A percentile compares a stretch with the other conserved stretches of the same genome.
Conservation (phyloP, 2,888 invertebrate species). For the Erynnis tages region DNA sequence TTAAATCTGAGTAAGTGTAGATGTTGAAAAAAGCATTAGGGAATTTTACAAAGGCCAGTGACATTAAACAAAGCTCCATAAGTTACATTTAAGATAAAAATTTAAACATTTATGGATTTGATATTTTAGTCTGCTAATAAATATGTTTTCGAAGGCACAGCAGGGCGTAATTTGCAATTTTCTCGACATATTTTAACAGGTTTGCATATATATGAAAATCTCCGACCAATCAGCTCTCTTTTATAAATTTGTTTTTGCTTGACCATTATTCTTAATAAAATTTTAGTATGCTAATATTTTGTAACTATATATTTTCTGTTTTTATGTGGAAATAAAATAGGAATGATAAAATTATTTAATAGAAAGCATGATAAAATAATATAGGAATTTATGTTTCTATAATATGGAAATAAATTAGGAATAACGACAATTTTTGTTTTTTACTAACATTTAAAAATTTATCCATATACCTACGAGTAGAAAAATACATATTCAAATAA, state of each 20-base stretch:
- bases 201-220: constrained; percentile 49
- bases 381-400: too few species aligned
- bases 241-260: constrained; percentile 3
- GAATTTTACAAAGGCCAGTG: background rate
- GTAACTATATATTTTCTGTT: too few species aligned
- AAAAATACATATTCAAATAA: too few species aligned
- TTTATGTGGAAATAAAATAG: too few species aligned
- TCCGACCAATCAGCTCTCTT: background rate
- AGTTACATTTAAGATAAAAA: constrained; percentile 1
- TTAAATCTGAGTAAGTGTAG: too few species aligned
- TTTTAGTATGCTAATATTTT: background rate
- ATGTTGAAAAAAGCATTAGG: background rate
- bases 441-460: too few species aligned
- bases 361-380: too few species aligned
- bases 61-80: constrained; percentile 5
- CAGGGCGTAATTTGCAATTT: constrained; percentile 49
- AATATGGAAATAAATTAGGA: too few species aligned
- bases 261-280: constrained; percentile 2
- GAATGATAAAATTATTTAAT: too few species aligned
- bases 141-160: constrained; percentile 47
- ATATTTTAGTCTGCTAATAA: constrained; percentile 36
- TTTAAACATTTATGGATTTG: constrained; percentile 10
- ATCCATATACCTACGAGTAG: too few species aligned
- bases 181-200: constrained; percentile 42
- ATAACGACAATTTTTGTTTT: too few species aligned